Evolutionary conservation across 37 sponge, comb jelly and placozoan species (phyloP).

Genomic region (Haliclona indistincta): DNA sequence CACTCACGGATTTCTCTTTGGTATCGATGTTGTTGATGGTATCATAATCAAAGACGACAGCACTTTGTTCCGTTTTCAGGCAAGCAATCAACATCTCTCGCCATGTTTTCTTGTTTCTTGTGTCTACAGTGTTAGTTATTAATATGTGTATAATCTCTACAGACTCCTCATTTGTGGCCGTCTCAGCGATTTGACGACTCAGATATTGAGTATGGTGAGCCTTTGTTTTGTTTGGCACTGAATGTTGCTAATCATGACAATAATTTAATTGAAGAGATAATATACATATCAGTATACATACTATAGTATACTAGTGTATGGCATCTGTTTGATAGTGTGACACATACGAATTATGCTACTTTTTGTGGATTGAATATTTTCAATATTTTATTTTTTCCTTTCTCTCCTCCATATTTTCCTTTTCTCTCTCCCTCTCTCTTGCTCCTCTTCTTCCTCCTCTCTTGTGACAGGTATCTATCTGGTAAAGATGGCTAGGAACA

Average conservation of each 20-base stretch:
- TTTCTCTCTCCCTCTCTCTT: no score
- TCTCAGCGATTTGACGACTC: constrained; percentile 45
- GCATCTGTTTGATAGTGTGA: no score
- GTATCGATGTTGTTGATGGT: constrained; percentile 28
- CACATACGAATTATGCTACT: no score
- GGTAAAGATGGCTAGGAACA: constrained; percentile 62
- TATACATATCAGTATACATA: no score
- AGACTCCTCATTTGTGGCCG: constrained; percentile 71
- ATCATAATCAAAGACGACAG: constrained; percentile 60
- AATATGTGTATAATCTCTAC: background rate
- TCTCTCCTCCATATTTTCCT: no score
- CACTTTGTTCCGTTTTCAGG: constrained; percentile 69
- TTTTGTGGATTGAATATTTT: no score
- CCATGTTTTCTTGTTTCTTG: background rate
- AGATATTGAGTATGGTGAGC: constrained; percentile 66
- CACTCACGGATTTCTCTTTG: constrained; percentile 56
- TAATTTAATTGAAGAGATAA: no score
- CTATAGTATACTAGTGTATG: no score
- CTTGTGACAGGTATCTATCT: constrained; percentile 56
- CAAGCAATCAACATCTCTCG: background rate
- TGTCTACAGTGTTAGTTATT: background rate
- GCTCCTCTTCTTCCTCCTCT: no score
- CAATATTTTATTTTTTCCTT: no score
- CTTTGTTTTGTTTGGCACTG: background rate
- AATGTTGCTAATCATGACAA: background rate